Conservation (phyloP, 2,888 invertebrate species). For the Pristionchus mayeri region DNA sequence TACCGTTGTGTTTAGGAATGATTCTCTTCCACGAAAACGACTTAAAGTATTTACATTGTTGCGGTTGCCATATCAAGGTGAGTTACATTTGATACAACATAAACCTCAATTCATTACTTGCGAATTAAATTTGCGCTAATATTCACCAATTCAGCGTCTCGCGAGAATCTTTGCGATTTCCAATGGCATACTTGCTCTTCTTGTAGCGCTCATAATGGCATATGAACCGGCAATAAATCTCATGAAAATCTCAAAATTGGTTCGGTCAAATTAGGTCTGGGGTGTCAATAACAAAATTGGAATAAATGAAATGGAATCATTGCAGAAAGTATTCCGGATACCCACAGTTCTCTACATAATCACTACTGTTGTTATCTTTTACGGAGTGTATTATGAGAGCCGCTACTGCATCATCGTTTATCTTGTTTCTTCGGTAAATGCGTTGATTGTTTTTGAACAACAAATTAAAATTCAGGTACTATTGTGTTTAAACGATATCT, state of each 20-base stretch:
- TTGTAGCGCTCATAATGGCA: not conserved
- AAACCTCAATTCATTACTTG: not conserved
- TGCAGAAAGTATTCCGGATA: no score
- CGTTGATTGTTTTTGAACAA: no score
- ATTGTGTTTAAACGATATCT: no score
- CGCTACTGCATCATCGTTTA: not conserved
- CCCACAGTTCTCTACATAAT: not conserved
- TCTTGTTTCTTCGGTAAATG: not conserved
- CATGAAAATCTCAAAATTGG: not conserved
- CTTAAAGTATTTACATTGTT: not conserved
- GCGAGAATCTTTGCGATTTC: not conserved
- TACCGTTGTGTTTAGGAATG: no score
- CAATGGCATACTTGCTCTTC: not conserved
- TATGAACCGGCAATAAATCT: not conserved
- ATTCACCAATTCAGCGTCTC: not conserved
- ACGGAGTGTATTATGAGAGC: not conserved
- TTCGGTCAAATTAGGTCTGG: not conserved
- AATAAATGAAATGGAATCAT: no score
- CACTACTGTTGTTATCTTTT: not conserved
- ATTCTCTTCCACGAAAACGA: not conserved
- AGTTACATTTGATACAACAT: no score
- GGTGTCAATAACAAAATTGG: no score
- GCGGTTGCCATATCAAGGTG: not conserved
- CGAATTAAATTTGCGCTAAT: not conserved
- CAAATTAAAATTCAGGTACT: no score